Conservation (phyloP, 1,140 invertebrate species). For the Drosophila neocordata region DNA sequence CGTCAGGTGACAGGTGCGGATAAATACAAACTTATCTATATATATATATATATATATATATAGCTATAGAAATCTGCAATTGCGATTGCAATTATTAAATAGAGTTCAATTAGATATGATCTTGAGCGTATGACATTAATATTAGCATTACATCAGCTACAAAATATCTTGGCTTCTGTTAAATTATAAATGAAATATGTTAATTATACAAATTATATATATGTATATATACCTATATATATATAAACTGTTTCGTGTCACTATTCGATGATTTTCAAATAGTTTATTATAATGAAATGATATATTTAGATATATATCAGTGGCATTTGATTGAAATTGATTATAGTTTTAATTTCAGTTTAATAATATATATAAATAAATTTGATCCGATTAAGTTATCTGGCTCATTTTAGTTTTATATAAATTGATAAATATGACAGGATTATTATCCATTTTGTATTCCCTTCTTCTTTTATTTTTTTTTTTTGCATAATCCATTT, state of each 20-base stretch:
- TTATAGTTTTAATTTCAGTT: no score
- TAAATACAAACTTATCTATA: not conserved
- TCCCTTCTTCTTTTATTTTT: not conserved
- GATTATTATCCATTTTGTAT: not conserved
- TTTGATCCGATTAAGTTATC: no score
- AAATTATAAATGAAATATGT: not conserved
- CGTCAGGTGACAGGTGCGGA: slow-evolving; percentile 59
- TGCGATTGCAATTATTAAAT: slow-evolving; percentile 24
- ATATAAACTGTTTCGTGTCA: no score
- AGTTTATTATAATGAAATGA: no score
- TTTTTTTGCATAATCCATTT: not conserved
- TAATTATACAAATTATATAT: not conserved
- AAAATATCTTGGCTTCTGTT: slow-evolving; percentile 13
- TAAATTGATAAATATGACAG: not conserved
- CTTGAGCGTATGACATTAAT: slow-evolving; percentile 52
- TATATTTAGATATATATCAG: no score
- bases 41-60: not conserved
- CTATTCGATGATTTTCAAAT: no score
- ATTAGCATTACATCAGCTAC: slow-evolving; percentile 68
- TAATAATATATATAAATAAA: no score
- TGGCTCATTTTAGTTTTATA: no score
- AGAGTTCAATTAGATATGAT: slow-evolving; percentile 39
- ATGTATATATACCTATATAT: no score
- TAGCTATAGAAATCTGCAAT: slow-evolving; percentile 12
- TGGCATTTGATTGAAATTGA: no score